Conservation (phyloP, 2,797 vertebrate species). For the Coracias cyanogaster region DNA sequence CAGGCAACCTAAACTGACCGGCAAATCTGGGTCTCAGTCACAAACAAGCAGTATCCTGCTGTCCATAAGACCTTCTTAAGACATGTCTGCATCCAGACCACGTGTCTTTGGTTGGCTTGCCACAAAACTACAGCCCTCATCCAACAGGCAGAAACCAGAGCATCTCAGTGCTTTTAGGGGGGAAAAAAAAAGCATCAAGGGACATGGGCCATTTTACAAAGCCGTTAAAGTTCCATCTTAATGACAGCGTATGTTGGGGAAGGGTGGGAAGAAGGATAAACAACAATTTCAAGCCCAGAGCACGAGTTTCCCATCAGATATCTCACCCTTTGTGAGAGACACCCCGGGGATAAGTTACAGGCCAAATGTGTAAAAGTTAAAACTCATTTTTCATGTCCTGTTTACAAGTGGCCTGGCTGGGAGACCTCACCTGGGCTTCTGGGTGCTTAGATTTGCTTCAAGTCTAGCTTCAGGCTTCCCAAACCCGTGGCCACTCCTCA, state of each 20-base stretch:
- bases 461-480: neutral
- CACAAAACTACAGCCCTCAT: neutral
- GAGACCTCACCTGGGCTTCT: neutral
- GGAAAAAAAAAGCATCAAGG: neutral
- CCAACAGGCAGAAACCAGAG: neutral
- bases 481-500: neutral
- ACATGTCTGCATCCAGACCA: neutral
- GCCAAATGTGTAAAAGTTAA: constrained; percentile 12
- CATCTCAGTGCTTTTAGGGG: neutral
- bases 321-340: neutral
- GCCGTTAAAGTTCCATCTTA: neutral
- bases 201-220: neutral
- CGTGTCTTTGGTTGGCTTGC: neutral
- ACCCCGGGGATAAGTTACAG: neutral
- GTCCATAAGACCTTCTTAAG: neutral
- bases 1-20: neutral
- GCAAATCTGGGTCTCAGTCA: neutral
- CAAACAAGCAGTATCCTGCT: neutral
- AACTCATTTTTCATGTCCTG: constrained; percentile 22
- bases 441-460: neutral
- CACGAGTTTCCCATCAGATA: neutral
- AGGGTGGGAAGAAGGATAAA: neutral
- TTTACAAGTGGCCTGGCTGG: neutral
- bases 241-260: neutral
- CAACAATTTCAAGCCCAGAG: neutral